Base-by-base conservation (phyloP, 2,797 vertebrate species). In the Gouania willdenowi region DNA sequence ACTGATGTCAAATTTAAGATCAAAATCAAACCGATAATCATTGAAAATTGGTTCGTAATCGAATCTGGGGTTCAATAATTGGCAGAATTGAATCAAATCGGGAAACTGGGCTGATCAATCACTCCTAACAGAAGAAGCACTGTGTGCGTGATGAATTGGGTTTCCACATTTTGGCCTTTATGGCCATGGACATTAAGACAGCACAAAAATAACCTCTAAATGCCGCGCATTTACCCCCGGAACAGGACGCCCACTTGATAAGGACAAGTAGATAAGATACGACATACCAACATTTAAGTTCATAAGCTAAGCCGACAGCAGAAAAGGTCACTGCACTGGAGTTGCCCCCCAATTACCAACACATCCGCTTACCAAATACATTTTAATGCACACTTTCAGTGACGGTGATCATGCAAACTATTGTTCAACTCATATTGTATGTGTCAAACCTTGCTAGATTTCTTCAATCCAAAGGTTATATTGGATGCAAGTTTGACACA, bases 291-390 rank as follows among this genome's bases (percentile, higher is more conserved):
- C 51, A 37, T 11, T 5, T 23, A 27, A 18, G 29, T 35, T 9
- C 26, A 25, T 53, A 35, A 73, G 29, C 59, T 32, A 32, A 53
- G 17, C 20, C 16, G 48, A 61, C 71, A 67, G 49, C 28, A 36
- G 19, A 16, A 75, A 81, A 81, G 61, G 75, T 69, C 68, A 77
- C 24, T 3, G 14, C 20, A 4, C 45, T 36, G 38, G 41, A 39
- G 66, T 68, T 46, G 38, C 45, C 49, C 55, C 43, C 38, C 29
- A 48, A 69, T 75, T 50, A 73, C 52, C 30, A 34, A 49, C 19
- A 45, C 30, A 43, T 36, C 30, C 30, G 22, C 11, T 46, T 15
- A 41, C 23, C 40, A 23, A 19, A 41, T 31, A 45, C 26, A 38
- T 5, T 33, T 31, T 20, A 22, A 31, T 19, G 37, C 18, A 42